Evolutionary conservation across 2,113 vertebrate genomes (phyloP), one percentile per base, ranked within the genome.

Genomic region (Barbus barbus): DNA sequence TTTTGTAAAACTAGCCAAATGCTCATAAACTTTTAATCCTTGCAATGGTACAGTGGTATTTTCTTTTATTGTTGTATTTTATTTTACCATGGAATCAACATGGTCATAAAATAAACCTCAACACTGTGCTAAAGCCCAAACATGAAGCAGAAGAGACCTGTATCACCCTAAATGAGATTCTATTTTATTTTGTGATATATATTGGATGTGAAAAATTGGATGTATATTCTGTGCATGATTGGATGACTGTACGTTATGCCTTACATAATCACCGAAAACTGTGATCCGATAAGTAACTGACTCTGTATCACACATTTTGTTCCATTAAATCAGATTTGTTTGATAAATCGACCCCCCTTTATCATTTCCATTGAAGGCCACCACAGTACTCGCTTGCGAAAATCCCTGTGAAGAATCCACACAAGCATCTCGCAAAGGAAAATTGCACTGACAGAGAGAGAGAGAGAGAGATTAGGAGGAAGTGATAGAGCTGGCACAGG

Each of bases 401-500:
- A 74, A 74, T 26, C 9, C 26, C 1, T 65, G 26, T 65, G 11
- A 28, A 24, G 26, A 75, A 76, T 76, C 33, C 41, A 31, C 41
- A 48, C 18, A 53, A 69, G 16, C 44, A 81, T 22, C 78, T 48
- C 69, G 9, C n/a, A 12, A 80, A 4, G 8, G 67, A 74, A 28
- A 63, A 61, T 61, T 79, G 33, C 53, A 58, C 53, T 72, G 83
- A 82, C 36, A 67, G 76, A 53, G 61, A 31, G 33, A 82, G 51
- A 67, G 76, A 53, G 61, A 31, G 33, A 8, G 65, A 36, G 58
- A 33, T 76, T 14, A 51, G 9, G 41, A 48, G 53, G 38, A 77
- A 58, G 44, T 78, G 56, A 83, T 85, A 86, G 86, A 86, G 87
- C 86, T 92, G 90, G 85, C 89, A 90, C 93, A 94, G 93, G 94